Conservation (phyloP, 2,888 invertebrate genomes). For the Oscheius myriophilus region DNA sequence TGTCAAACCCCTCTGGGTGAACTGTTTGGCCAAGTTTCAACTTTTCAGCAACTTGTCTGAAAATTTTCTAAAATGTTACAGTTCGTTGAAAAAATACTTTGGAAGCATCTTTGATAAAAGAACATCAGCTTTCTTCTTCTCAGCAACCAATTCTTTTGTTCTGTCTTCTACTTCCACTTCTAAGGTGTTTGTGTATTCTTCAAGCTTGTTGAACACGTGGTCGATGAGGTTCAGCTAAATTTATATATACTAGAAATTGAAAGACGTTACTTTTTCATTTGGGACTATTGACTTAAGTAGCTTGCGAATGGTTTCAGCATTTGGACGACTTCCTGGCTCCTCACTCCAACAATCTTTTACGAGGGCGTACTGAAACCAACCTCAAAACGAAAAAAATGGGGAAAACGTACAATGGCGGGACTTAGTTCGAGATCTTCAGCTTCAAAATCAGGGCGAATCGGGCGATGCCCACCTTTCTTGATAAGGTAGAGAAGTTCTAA, state of each 20-base stretch:
- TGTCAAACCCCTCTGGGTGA: slow-evolving; percentile 65
- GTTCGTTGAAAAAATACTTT: slow-evolving; percentile 32
- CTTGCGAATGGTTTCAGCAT: slow-evolving; percentile 40
- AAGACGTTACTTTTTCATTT: slow-evolving; percentile 13
- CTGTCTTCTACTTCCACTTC: slow-evolving; percentile 61
- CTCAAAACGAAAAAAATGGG: not conserved
- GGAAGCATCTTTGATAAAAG: slow-evolving; percentile 65
- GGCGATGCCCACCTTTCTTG: slow-evolving; percentile 39
- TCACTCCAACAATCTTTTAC: slow-evolving; percentile 65
- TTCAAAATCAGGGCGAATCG: slow-evolving; percentile 50
- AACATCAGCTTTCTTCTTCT: slow-evolving; percentile 66
- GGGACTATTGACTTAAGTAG: slow-evolving; percentile 43
- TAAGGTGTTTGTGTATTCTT: slow-evolving; percentile 62
- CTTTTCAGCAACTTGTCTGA: slow-evolving; percentile 66
- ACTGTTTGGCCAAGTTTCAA: slow-evolving; percentile 66
- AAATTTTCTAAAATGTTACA: slow-evolving; percentile 1
- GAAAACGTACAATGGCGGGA: slow-evolving; percentile 41
- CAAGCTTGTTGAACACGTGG: slow-evolving; percentile 66
- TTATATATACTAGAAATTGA: not conserved
- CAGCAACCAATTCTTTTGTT: slow-evolving; percentile 61
- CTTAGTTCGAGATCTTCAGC: slow-evolving; percentile 50
- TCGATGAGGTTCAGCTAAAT: slow-evolving; percentile 64
- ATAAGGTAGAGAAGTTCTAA: slow-evolving; percentile 58
- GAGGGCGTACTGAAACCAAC: slow-evolving; percentile 47
- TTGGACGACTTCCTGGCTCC: slow-evolving; percentile 54